Evolutionary conservation across 2,113 vertebrate genomes (phyloP).

Genomic region (Polypterus bichir): DNA sequence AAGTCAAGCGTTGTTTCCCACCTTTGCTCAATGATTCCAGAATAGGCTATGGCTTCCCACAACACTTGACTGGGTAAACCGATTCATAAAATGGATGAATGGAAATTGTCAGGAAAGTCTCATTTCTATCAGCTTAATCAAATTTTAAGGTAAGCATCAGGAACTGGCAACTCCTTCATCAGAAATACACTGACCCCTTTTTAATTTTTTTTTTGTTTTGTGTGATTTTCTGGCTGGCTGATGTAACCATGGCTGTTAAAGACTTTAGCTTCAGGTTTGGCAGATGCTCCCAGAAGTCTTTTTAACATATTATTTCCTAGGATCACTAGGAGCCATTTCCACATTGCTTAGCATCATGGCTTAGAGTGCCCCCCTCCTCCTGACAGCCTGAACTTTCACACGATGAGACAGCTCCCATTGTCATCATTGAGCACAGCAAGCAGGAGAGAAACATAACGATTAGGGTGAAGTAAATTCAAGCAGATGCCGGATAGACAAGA

Average conservation of each 20-base stretch:
- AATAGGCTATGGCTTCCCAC: too few species aligned
- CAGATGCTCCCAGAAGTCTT: conserved; percentile 37
- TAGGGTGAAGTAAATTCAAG: conserved; percentile 6
- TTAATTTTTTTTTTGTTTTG: too few species aligned
- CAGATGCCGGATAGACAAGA: conserved; percentile 5
- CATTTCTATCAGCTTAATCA: too few species aligned
- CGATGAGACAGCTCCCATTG: conserved; percentile 25
- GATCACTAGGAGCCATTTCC: conserved; percentile 35
- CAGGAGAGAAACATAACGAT: conserved; percentile 11
- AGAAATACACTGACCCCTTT: too few species aligned
- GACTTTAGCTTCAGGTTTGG: neutral
- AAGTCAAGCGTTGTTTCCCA: too few species aligned
- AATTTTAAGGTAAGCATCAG: too few species aligned
- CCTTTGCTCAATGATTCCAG: too few species aligned
- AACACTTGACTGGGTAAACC: too few species aligned
- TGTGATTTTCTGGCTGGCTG: too few species aligned
- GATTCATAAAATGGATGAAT: too few species aligned
- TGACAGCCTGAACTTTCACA: conserved; percentile 20
- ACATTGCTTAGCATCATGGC: conserved; percentile 36
- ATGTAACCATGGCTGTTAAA: neutral
- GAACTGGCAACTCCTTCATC: too few species aligned
- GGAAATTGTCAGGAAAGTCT: too few species aligned
- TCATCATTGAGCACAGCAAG: conserved; percentile 26
- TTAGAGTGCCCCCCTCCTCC: conserved; percentile 22
- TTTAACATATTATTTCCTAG: conserved; percentile 15